These are phyloP conservation scores for Galleria mellonella DNA, from an alignment of 1,140 invertebrate genomes.

Conservation along the genomic window DNA sequence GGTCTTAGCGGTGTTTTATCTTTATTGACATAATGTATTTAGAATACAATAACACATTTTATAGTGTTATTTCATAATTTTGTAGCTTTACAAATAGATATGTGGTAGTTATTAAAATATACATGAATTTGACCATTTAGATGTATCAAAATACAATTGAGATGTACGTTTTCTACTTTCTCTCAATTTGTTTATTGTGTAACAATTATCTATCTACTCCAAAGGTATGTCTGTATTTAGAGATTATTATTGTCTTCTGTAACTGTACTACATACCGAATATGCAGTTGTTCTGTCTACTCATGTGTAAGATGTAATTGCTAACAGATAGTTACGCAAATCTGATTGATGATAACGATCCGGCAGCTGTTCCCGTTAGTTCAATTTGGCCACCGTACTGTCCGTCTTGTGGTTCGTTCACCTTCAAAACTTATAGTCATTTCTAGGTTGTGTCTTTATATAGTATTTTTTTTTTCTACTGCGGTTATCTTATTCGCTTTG, in stretches of 20 bases:
- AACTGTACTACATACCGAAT: constrained; percentile 16
- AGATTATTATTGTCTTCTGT: constrained; percentile 17
- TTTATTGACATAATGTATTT: not conserved
- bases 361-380: constrained; percentile 57
- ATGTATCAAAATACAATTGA: too few species aligned
- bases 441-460: constrained; percentile 5
- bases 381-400: constrained; percentile 62
- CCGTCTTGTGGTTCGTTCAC: constrained; percentile 50
- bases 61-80: too few species aligned
- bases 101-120: too few species aligned
- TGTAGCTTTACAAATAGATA: too few species aligned
- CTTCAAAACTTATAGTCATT: constrained; percentile 32
- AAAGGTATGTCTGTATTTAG: constrained; percentile 8
- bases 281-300: constrained; percentile 2
- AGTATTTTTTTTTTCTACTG: not conserved
- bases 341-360: constrained; percentile 70
- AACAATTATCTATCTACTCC: too few species aligned
- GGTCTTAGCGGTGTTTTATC: too few species aligned
- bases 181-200: too few species aligned
- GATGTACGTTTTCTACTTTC: too few species aligned
- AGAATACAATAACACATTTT: too few species aligned
- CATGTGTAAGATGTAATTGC: constrained; percentile 54
- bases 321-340: constrained; percentile 69
- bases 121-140: too few species aligned
- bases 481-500: too few species aligned